Base-by-base conservation (phyloP, 2,888 invertebrate genomes). In the Cremastinae sp. region DNA sequence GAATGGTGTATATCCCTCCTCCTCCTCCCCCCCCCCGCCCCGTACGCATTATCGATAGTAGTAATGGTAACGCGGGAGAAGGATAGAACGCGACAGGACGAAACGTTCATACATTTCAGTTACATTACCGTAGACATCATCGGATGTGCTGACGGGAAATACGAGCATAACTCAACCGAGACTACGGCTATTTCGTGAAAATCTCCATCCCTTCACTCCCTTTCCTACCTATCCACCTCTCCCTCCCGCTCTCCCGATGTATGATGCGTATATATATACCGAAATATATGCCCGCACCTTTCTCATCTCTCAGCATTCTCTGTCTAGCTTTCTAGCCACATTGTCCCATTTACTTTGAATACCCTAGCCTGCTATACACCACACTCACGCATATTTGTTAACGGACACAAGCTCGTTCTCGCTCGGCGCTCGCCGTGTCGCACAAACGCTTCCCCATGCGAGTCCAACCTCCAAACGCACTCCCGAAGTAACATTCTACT, bases 141-240 rank as follows among this genome's bases (percentile, higher is more conserved):
- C 87, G 88, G 88, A 88, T 88, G 87, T 84, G 87, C 86, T 88
- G 88, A 88, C 88, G 88, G 88, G 88, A 88, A 88, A 88, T 88
- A 86, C 88, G 85, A 86, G 88, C 88, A 88, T 88, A 88, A 88
- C 86, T 88, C 88, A 88, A 84, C 85, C 83, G 84, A 84, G 82
- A 80, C 87, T 85, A 78, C 80, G 81, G 82, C 82, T 83, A 84
- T 85, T 86, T 83, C 87, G 86, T 83, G 87, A 88, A 87, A 88
- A 86, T 84, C 85, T 80, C 81, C 64, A 70, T 75, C 78, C 68
- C 74, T 49, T 53, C 53, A 12, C 18, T 38, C 45, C 51, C 53
- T 53, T 51, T 61, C 74, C 75, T 77, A 75, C 71, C 80, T 54
- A 79, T 28, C 45, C 68, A 71, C 78, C 69, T 75, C 70, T 65